Base-by-base conservation (phyloP, 1,140 invertebrate species). In the Eufriesea mexicana region DNA sequence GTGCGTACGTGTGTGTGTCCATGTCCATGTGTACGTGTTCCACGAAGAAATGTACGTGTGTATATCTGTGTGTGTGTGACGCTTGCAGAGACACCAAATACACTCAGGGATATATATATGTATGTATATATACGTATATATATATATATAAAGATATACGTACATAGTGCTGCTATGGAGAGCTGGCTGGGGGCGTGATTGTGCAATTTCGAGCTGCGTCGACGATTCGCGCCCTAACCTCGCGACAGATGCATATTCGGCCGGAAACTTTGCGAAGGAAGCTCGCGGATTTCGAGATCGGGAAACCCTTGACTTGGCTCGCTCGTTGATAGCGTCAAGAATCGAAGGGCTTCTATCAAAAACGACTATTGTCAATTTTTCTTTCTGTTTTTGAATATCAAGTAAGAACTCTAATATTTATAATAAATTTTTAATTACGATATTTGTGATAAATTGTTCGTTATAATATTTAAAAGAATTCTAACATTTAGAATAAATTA, bases 161-260 rank as follows among this genome's bases (percentile, higher is more conserved):
- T 67, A 45, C 51, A 71, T 74, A 80, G 57, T 74, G 59, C 14
- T 80, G 70, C 23, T 47, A 35, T n/a, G 49, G 35, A 51, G 28
- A 45, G 28, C 28, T 20, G 74, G 20, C 9, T n/a, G 28, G 35
- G 62, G 57, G 51, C 68, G 75, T 84, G 82, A 72, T 73, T 84
- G 83, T 84, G 77, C 77, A 80, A 84, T 62, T 84, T 72, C 83
- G 51, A 80, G 77, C 77, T 79, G 64, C 83, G 71, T 80, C 59
- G 74, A 83, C 80, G 80, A 70, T 83, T 68, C 80, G 80, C 80
- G 54, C 76, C 64, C 35, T 68, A 18, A 23, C 51, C n/a, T 23
- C 28, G 25, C 61, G 61, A 42, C 71, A 8, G 42, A 42, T 74
- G 71, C 71, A 74, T 74, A 74, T 57, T 74, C 71, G 35, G 45